Evolutionary conservation across 2,113 vertebrate genomes (phyloP), one percentile per base, ranked within the genome.

Genomic region (Zootoca vivipara): DNA sequence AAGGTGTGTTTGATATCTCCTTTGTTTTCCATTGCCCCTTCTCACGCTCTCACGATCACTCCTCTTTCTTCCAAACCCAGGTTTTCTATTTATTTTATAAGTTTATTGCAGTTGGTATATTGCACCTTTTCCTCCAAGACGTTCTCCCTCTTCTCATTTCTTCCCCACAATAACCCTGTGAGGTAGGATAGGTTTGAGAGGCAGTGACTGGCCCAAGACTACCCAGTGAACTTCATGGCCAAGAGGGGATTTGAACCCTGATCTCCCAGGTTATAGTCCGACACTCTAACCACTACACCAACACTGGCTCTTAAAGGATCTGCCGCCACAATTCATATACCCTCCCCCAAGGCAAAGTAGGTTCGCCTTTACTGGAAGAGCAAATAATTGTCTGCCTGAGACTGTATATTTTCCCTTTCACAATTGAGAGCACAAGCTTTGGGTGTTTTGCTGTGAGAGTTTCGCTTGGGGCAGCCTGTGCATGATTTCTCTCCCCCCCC

Each of bases 1-100:
- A 80, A 95, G 92, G 93, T 89, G 91, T 95, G 94, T 95, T 92
- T 95, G 92, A 93, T 92, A 93, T 95, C 95, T 96, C 94, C 94
- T 95, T 94, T 93, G 10, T 35, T 91, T 91, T 88, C 88, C 84
- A 90, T 91, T 93, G 93, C 94, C 92, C 30, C 33, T 24, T 74
- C 58, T 62, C 58, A 65, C n/a, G 2, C 38, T 72, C n/a, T 77
- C 33, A 26, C 22, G 24, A 8, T 64, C 3, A 42, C 28, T 24
- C 58, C 26, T 70, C 82, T 33, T 52, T 84, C 52, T 64, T 35
- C 15, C 90, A 92, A 69, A 93, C 86, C 83, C 91, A 79, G 93
- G 92, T 95, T 52, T 52, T 52, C 10, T n/a, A n/a, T n/a, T n/a
- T n/a, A n/a, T n/a, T n/a, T n/a, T n/a, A n/a, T 52, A 52, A 46